Conservation (phyloP, 2,113 vertebrate species). For the Crocuta crocuta region DNA sequence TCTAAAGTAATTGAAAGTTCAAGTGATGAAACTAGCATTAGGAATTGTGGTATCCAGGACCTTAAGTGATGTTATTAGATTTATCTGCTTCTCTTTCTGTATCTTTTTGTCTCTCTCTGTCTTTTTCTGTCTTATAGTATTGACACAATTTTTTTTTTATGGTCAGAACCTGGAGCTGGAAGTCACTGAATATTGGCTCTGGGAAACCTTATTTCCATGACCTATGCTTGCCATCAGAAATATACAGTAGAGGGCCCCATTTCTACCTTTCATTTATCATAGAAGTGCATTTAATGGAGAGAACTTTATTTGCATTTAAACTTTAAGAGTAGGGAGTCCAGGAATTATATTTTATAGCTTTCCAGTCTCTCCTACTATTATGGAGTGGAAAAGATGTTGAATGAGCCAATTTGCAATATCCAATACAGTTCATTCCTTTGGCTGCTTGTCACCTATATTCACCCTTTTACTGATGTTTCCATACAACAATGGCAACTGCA, state of each 20-base stretch:
- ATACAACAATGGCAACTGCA: not conserved
- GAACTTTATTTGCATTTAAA: not conserved
- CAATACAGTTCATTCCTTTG: not conserved
- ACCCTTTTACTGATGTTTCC: not conserved
- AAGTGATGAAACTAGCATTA: not conserved
- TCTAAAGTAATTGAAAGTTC: not conserved
- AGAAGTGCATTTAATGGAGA: not conserved
- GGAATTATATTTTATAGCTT: not conserved
- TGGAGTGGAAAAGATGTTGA: not conserved
- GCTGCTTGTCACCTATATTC: not conserved
- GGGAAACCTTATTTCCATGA: not conserved
- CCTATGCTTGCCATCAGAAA: not conserved
- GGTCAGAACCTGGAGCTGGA: not conserved
- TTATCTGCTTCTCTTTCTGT: not conserved
- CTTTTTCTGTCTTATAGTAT: not conserved
- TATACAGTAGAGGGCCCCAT: not conserved
- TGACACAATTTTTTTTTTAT: not conserved
- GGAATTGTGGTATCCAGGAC: not conserved
- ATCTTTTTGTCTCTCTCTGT: not conserved
- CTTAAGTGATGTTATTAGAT: conserved; percentile 21
- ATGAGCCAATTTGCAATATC: not conserved
- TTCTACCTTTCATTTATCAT: not conserved
- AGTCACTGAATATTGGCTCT: not conserved
- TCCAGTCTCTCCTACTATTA: not conserved
- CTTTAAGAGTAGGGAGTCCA: not conserved